A percentile compares a stretch with the other conserved stretches of the same genome.
These are phyloP conservation scores for Florisuga fusca DNA, from an alignment of 2,797 vertebrate genomes.

Conservation along the genomic window DNA sequence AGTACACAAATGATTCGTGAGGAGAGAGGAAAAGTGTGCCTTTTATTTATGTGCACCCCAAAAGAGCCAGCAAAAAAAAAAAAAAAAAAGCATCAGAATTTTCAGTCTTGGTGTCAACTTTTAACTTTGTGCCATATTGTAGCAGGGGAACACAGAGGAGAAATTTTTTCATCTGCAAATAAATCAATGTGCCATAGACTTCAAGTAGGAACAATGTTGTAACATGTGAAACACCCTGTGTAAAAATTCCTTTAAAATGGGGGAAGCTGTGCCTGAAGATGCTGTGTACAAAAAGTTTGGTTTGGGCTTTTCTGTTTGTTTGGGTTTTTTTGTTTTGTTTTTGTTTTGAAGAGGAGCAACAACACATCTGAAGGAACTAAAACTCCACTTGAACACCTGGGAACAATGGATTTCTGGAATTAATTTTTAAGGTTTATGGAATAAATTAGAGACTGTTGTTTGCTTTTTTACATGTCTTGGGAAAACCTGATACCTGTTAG, in stretches of 20 bases:
- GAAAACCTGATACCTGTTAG: not conserved
- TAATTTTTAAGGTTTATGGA: not conserved
- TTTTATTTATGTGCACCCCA: conserved; percentile 55
- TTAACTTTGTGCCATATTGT: conserved; percentile 34
- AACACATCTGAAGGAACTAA: not conserved
- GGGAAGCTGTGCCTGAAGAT: conserved; percentile 28
- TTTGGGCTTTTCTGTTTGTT: not conserved
- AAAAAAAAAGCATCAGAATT: not conserved
- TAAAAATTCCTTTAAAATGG: not conserved
- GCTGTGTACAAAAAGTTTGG: not conserved
- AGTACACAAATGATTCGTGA: not conserved
- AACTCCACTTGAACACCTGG: not conserved
- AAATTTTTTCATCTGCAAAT: not conserved
- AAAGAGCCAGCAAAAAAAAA: conserved; percentile 34
- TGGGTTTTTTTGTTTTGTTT: not conserved
- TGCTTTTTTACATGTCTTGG: not conserved
- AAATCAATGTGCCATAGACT: conserved; percentile 2
- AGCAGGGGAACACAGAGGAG: not conserved
- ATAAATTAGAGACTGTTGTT: not conserved
- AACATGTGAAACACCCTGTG: not conserved
- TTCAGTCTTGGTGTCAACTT: not conserved
- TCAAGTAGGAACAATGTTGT: not conserved
- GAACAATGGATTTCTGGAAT: not conserved
- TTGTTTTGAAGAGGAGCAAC: not conserved
- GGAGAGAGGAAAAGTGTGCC: conserved; percentile 41